A percentile compares a stretch with the other conserved stretches of the same genome.
These are phyloP conservation scores for Anarsia innoxiella DNA, from an alignment of 2,888 invertebrate species.

Conservation along the genomic window DNA sequence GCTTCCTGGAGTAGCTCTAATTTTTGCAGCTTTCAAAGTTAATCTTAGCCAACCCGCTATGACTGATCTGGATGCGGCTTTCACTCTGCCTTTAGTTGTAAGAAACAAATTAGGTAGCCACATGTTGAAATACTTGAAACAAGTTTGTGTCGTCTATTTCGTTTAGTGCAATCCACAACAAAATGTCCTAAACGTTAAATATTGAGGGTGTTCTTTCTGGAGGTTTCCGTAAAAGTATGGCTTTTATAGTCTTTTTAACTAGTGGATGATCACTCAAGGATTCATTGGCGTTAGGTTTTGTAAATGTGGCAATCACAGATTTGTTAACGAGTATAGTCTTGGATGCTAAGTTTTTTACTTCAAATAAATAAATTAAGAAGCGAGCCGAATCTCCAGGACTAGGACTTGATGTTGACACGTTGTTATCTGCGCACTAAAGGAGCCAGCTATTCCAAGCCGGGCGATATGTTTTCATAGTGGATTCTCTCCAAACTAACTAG, in stretches of 20 bases:
- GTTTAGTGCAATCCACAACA: conserved; percentile 3
- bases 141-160: conserved; percentile 8
- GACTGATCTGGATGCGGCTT: background rate
- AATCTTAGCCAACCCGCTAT: background rate
- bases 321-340: conserved; percentile 1
- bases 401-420: background rate
- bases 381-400: background rate
- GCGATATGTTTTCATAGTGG: conserved; percentile 19
- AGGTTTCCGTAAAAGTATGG: background rate
- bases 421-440: background rate
- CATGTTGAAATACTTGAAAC: conserved; percentile 16
- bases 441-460: conserved; percentile 13
- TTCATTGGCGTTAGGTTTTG: background rate
- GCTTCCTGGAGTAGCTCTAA: background rate
- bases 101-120: conserved; percentile 1
- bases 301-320: background rate
- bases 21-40: background rate
- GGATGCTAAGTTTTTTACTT: background rate
- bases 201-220: background rate
- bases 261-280: conserved; percentile 10
- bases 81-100: background rate
- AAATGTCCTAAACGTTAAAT: conserved; percentile 11
- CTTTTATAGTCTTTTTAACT: conserved; percentile 8
- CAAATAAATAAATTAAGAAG: background rate
- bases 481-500: conserved; percentile 19